Evolutionary conservation across 2,797 vertebrate genomes (phyloP).

Genomic region (Enteromius trimaculatus): DNA sequence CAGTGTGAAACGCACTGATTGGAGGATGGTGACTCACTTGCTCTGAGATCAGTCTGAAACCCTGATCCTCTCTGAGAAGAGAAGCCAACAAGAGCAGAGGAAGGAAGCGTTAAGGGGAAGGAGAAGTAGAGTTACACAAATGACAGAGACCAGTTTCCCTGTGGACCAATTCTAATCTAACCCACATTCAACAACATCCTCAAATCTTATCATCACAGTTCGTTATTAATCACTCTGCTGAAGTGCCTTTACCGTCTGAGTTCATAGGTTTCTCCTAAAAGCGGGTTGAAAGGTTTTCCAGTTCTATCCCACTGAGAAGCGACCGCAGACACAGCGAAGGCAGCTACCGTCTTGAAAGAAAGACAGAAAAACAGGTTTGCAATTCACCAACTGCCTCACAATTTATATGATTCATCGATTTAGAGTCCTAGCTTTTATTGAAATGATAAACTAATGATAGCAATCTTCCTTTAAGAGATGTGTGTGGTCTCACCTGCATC

Average conservation of each 20-base stretch:
- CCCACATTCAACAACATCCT: conserved; percentile 18
- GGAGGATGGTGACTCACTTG: conserved; percentile 98
- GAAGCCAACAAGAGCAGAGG: conserved; percentile 3
- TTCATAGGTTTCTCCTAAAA: conserved; percentile 96
- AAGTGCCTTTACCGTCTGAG: conserved; percentile 82
- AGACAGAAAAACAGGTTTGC: conserved; percentile 4
- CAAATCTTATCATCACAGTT: conserved; percentile 11
- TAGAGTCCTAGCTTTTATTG: not conserved
- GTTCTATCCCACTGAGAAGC: conserved; percentile 98
- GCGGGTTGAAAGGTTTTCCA: conserved; percentile 97
- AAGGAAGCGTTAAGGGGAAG: not conserved
- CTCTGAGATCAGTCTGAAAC: conserved; percentile 92
- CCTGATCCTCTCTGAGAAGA: conserved; percentile 86
- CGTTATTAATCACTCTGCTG: not conserved
- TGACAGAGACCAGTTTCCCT: conserved; percentile 6
- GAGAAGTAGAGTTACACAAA: conserved; percentile 32
- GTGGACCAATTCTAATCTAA: not conserved
- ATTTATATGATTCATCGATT: not conserved
- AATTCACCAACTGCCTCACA: not conserved
- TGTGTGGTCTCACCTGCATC: conserved; percentile 84
- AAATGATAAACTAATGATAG: not conserved
- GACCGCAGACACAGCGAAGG: conserved; percentile 96
- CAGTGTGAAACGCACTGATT: conserved; percentile 93
- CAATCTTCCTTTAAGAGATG: not conserved
- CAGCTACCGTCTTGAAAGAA: conserved; percentile 86